Conservation (phyloP, 2,113 vertebrate genomes). For the Centrocercus urophasianus region DNA sequence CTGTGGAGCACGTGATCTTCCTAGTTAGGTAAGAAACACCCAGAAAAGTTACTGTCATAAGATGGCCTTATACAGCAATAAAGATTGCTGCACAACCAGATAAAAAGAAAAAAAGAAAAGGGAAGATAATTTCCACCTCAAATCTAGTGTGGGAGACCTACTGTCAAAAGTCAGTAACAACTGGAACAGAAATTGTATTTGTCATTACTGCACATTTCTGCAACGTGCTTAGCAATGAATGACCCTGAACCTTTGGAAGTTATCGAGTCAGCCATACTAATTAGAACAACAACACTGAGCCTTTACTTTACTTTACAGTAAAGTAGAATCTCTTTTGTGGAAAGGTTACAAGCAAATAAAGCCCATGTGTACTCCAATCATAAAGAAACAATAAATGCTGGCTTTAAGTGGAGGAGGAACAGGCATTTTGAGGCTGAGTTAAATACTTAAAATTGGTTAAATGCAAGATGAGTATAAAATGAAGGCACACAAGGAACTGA, state of each 20-base stretch:
- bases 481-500: background rate
- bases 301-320: background rate
- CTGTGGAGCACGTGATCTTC: background rate
- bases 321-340: slow-evolving; percentile 49
- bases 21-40: background rate
- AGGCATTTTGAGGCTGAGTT: background rate
- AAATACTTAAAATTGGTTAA: slow-evolving; percentile 26
- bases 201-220: slow-evolving; percentile 27
- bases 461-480: background rate
- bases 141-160: background rate
- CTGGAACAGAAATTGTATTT: background rate
- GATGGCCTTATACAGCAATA: background rate
- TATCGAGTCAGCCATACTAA: slow-evolving; percentile 14
- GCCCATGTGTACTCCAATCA: background rate
- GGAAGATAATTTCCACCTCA: background rate
- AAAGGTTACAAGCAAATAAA: slow-evolving; percentile 50
- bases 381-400: slow-evolving; percentile 19
- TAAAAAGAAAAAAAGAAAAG: background rate
- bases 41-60: background rate
- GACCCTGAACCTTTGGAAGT: slow-evolving; percentile 13
- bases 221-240: background rate
- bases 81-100: background rate
- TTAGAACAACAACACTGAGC: background rate
- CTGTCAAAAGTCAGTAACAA: slow-evolving; percentile 14
- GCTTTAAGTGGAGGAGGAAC: background rate